Evolutionary conservation across 2,888 invertebrate genomes (phyloP).

Genomic region (Tupiocoris notatus): DNA sequence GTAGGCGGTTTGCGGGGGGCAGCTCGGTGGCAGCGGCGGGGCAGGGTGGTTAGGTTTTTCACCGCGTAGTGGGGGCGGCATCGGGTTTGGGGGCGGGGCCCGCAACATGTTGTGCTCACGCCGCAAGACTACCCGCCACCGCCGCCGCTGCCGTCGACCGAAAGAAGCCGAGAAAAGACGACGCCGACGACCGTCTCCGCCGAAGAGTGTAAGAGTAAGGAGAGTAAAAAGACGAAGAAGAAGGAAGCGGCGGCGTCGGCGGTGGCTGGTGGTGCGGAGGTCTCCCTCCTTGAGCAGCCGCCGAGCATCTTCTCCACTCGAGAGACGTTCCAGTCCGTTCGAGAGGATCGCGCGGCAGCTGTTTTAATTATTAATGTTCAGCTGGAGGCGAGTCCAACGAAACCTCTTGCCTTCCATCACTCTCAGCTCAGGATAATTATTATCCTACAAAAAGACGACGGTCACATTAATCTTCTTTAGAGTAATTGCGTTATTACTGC

Average conservation of each 20-base stretch:
- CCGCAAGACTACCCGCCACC: conserved; percentile 47
- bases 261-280: conserved; percentile 8
- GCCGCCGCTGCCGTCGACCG: conserved; percentile 48
- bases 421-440: too few relatives aligned
- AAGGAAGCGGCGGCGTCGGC: too few relatives aligned
- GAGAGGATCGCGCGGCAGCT: too few relatives aligned
- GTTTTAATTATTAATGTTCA: too few relatives aligned
- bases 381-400: too few relatives aligned
- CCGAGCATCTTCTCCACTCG: too few relatives aligned
- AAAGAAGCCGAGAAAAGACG: conserved; percentile 50
- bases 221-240: conserved; percentile 43
- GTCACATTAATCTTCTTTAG: too few relatives aligned
- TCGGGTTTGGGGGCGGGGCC: conserved; percentile 43
- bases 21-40: conserved; percentile 29
- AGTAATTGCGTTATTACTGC: too few relatives aligned
- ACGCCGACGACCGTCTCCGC: background rate
- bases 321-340: background rate
- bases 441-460: too few relatives aligned
- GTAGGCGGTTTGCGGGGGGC: background rate
- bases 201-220: background rate
- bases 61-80: conserved; percentile 40
- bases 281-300: conserved; percentile 6
- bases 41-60: conserved; percentile 48
- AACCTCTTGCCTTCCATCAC: too few relatives aligned
- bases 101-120: conserved; percentile 48